phyloP scores from a whole-genome alignment of 2,113 vertebrate genomes.

The Hipposideros armiger region DNA sequence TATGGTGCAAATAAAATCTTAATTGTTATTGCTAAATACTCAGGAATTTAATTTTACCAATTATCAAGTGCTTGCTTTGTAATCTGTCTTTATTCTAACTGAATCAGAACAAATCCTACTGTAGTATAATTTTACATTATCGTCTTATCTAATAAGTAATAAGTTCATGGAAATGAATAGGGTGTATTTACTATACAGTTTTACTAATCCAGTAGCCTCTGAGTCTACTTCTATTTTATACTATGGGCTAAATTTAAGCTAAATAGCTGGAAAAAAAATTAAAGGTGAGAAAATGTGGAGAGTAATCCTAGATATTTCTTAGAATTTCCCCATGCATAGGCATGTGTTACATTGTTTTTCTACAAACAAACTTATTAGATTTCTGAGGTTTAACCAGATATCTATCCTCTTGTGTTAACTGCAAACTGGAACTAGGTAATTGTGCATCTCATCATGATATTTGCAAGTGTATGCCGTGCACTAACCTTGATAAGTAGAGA shows the following conservation, averaged over 20 bases:
- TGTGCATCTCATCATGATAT: not conserved
- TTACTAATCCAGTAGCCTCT: not conserved
- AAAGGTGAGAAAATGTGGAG: not conserved
- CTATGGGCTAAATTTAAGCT: slow-evolving; percentile 31
- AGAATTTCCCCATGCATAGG: not conserved
- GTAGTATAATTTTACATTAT: not conserved
- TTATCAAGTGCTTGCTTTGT: slow-evolving; percentile 1
- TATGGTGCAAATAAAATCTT: slow-evolving; percentile 47
- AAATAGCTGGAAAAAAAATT: not conserved
- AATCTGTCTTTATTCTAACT: slow-evolving; percentile 21
- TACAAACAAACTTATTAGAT: not conserved
- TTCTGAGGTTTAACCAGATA: not conserved
- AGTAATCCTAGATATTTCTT: not conserved
- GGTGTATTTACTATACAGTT: not conserved
- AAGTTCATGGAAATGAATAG: slow-evolving; percentile 15
- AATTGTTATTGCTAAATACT: not conserved
- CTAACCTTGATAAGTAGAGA: not conserved
- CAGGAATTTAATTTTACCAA: slow-evolving; percentile 50
- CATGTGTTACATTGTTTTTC: not conserved
- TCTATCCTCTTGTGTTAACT: not conserved
- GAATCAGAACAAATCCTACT: slow-evolving; percentile 37
- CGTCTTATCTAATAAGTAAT: slow-evolving; percentile 7
- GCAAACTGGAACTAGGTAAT: not conserved
- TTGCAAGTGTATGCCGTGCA: not conserved
- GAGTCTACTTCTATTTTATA: not conserved